These are phyloP conservation scores for Brachycybe producta DNA, from an alignment of 2,888 invertebrate species.

Conservation along the genomic window DNA sequence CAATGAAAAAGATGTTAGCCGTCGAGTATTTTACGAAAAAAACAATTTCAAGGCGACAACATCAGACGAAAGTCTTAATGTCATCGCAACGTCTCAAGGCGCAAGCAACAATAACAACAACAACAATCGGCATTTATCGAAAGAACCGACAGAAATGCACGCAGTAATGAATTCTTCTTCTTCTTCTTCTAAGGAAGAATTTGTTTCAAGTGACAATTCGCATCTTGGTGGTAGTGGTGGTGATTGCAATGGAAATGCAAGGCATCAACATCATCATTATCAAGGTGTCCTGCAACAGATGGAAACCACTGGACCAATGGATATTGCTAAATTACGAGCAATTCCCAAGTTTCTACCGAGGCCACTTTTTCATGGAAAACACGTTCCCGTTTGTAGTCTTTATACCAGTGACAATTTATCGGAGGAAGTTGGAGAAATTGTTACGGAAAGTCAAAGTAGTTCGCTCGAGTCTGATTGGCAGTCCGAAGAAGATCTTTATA, in stretches of 20 bases:
- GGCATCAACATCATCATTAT: too few species aligned
- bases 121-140: too few species aligned
- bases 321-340: conserved; percentile 6
- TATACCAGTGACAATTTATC: background rate
- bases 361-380: conserved; percentile 6
- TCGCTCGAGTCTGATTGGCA: background rate
- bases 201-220: background rate
- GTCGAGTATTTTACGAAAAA: background rate
- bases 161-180: too few species aligned
- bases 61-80: too few species aligned
- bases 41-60: background rate
- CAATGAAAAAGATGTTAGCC: background rate
- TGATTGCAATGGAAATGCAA: too few species aligned
- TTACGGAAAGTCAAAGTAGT: background rate
- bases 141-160: too few species aligned
- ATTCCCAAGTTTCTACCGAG: conserved; percentile 12
- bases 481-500: conserved; percentile 11
- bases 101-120: too few species aligned
- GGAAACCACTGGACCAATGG: background rate
- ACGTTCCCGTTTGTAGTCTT: conserved; percentile 3
- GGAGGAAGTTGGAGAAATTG: background rate
- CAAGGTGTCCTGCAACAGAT: background rate
- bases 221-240: background rate
- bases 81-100: too few species aligned
- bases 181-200: background rate